Base-by-base conservation (phyloP, 2,113 vertebrate species). In the Limnothrissa miodon region DNA sequence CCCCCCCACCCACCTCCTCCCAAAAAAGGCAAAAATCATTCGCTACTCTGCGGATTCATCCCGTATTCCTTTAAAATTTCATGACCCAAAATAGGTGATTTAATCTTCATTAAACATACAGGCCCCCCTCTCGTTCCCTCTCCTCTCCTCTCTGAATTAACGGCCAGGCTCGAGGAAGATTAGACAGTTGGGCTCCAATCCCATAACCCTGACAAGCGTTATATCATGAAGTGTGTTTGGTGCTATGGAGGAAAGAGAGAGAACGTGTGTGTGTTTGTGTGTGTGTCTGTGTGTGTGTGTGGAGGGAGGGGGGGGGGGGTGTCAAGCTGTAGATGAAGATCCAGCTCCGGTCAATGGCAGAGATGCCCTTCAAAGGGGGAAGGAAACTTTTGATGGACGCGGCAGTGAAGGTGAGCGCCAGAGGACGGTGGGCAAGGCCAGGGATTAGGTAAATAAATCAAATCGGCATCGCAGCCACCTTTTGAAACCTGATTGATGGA, bases 31-130 rank as follows among this genome's bases (percentile, higher is more conserved):
- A 42, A 42, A 42, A 42, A 88, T 90, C 89, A 89, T 90, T 91
- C 85, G 87, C 84, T 89, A 87, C 84, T 87, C 87, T 70, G 66
- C 81, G 84, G 84, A 92, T 90, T 87, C 85, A 88, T 88, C 82
- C 0, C 39, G 85, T 85, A 84, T 83, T 84, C 81, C 66, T 85
- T 92, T 86, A 90, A 93, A 92, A 83, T 91, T 92, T 93, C 85
- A 94, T 92, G 93, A 92, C 79, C 84, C 87, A 94, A 93, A 93
- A 91, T 90, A 92, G 88, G 89, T 94, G 89, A 92, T 93, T 93
- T 93, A 92, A 93, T 93, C 91, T 93, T 94, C 90, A 94, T 93
- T 94, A 94, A 93, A 94, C 88, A 89, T 93, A 92, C 88, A 92
- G 87, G 85, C 86, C 86, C 79, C 87, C 86, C 29, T 36, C 84